Base-by-base conservation (phyloP, 2,888 invertebrate genomes). In the Osmoderma eremita region DNA sequence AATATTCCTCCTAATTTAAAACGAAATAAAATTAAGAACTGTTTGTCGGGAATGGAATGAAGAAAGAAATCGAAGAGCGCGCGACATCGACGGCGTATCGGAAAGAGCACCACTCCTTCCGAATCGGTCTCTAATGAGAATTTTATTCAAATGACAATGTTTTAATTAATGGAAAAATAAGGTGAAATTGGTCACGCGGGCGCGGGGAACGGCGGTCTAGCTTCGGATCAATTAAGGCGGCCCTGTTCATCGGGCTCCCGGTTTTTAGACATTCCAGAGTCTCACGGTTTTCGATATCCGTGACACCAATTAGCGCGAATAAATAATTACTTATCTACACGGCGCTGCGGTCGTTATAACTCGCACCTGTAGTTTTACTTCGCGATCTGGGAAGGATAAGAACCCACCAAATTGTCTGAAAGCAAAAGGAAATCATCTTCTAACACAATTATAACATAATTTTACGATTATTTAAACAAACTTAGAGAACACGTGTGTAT, bases 111-210 rank as follows among this genome's bases (percentile, higher is more conserved):
- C 41, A 51, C 50, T n/a, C 24, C 30, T 22, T n/a, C 24, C 13
- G n/a, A 80, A 80, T 80, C 78, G 75, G 20, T 20, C 20, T 71
- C 75, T 80, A 81, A 81, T 79, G 80, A 76, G 77, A 77, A 80
- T 81, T 82, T 82, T 82, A 82, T 82, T 81, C 80, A 82, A 81
- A 82, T 81, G 71, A 72, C 76, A 77, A 82, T 81, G 81, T 81
- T 81, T 82, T 82, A 81, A 82, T 82, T 82, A 80, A 81, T 80
- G 81, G 77, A 79, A 78, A 75, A 77, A 73, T 75, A 77, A 81
- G 77, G 73, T 65, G 75, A 76, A 62, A 51, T 50, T 51, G 51
- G 51, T 48, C 36, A 18, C 49, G 36, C 49, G 58, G 36, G 53
- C 50, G 51, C 42, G 67, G 53, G 73, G 74, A 74, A 78, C 42